Percentiles rank a stretch among this genome's conserved stretches.
Evolutionary conservation across 1,140 invertebrate species (phyloP).

Genomic region (Cherax destructor): DNA sequence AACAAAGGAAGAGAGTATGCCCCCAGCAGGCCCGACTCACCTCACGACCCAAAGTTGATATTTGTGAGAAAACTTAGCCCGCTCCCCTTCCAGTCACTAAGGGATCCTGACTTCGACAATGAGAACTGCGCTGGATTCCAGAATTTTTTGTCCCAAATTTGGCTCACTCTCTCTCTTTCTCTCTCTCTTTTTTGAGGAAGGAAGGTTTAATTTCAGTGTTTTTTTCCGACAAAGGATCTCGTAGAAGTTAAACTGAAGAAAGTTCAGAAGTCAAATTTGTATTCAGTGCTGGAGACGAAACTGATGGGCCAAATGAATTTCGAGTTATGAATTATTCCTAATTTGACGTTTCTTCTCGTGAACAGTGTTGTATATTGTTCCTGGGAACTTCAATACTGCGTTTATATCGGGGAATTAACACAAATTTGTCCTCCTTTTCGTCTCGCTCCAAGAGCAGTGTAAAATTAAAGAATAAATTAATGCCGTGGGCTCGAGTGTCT

Average conservation of each 20-base stretch:
- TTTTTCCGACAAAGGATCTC: neutral
- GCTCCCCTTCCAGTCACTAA: constrained; percentile 54
- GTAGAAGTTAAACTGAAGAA: neutral
- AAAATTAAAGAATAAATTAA: neutral
- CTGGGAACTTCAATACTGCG: neutral
- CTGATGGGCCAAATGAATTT: neutral
- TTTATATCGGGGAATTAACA: no score
- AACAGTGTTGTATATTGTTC: neutral
- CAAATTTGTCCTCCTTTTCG: neutral
- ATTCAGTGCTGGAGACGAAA: neutral
- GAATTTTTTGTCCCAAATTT: constrained; percentile 19
- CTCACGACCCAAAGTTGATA: constrained; percentile 62
- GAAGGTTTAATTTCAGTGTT: neutral
- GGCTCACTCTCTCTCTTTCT: no score
- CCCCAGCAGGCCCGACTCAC: neutral
- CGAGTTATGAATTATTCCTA: neutral
- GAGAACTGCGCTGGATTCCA: constrained; percentile 55
- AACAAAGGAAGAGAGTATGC: neutral
- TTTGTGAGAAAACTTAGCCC: constrained; percentile 60
- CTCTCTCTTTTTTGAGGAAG: neutral
- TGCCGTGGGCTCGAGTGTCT: neutral
- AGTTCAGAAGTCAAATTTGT: constrained; percentile 1
- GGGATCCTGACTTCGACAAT: constrained; percentile 53
- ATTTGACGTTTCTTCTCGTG: neutral
- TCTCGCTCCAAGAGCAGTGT: neutral